A percentile compares a stretch with the other conserved stretches of the same genome.
These are phyloP conservation scores for Notothenia coriiceps DNA, from an alignment of 2,113 vertebrate species.

Conservation along the genomic window DNA sequence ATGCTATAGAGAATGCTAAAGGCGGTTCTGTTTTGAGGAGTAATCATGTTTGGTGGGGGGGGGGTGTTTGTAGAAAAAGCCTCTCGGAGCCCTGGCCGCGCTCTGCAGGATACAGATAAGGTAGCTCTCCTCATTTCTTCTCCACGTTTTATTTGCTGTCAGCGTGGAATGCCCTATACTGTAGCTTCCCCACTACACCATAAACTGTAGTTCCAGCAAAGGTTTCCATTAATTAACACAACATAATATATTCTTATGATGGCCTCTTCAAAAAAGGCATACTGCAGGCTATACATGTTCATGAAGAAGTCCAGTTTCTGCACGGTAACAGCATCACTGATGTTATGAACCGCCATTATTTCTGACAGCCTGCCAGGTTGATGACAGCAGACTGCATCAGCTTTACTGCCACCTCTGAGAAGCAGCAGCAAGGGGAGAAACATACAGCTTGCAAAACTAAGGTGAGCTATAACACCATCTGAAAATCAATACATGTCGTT, in stretches of 20 bases:
- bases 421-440: constrained; percentile 34
- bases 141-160: constrained; percentile 53
- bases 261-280: constrained; percentile 14
- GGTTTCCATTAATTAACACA: constrained; percentile 58
- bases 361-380: constrained; percentile 36
- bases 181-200: constrained; percentile 21
- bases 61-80: constrained; percentile 26
- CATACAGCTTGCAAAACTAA: constrained; percentile 54
- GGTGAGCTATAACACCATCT: constrained; percentile 47
- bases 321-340: neutral
- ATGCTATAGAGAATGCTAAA: constrained; percentile 29
- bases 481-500: constrained; percentile 58
- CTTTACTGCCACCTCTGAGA: constrained; percentile 32
- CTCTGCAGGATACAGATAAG: constrained; percentile 71
- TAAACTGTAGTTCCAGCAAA: constrained; percentile 28
- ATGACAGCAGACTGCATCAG: constrained; percentile 44
- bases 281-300: constrained; percentile 16
- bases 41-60: constrained; percentile 50
- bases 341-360: constrained; percentile 35
- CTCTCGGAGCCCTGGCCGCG: constrained; percentile 33
- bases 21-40: constrained; percentile 46
- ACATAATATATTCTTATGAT: constrained; percentile 21
- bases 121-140: constrained; percentile 40
- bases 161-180: constrained; percentile 2
- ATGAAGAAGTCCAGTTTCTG: constrained; percentile 16